Base-by-base conservation (phyloP, 2,888 invertebrate genomes). In the Microdon myrmicae region DNA sequence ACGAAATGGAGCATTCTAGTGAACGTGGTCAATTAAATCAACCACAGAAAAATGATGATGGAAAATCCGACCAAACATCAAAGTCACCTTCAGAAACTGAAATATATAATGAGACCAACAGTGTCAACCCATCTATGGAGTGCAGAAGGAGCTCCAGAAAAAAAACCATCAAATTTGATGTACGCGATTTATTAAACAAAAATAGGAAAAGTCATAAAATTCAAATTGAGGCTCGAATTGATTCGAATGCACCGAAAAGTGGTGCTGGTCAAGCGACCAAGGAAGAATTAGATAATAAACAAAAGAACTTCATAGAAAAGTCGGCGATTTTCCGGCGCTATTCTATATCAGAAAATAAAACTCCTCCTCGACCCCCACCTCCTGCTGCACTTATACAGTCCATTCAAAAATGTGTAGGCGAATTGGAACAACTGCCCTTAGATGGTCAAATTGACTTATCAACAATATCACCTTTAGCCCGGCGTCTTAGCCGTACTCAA, bases 161-260 rank as follows among this genome's bases (percentile, higher is more conserved):
- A 47, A 78, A 78, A 69, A 69, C 76, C n/a, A 73, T 74, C 2
- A 79, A 79, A 67, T 79, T 79, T 43, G 79, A 79, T 66, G 78
- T 79, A 1, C 71, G 74, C 0, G 78, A 79, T 53, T 70, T 79
- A 45, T 64, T 79, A 4, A 77, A 77, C 32, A 78, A 77, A 60
- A 74, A 75, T 53, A 71, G 78, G 4, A 77, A 75, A 25, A 71
- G 71, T 9, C 75, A 75, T 55, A 78, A 78, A 68, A 78, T 78
- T 39, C 78, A 78, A 60, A 77, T 77, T 16, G 78, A 78, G 53
- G 77, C 78, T 1, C 72, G 78, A 20, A 76, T 78, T 10, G 78
- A 78, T 64, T 78, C 77, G 2, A 76, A 75, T 69, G 71, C 71
- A 4, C 69, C 67, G 1, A 68, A 68, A 39, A n/a, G 32, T 1